phyloP scores from a whole-genome alignment of 2,797 vertebrate genomes.

The Columba guinea region DNA sequence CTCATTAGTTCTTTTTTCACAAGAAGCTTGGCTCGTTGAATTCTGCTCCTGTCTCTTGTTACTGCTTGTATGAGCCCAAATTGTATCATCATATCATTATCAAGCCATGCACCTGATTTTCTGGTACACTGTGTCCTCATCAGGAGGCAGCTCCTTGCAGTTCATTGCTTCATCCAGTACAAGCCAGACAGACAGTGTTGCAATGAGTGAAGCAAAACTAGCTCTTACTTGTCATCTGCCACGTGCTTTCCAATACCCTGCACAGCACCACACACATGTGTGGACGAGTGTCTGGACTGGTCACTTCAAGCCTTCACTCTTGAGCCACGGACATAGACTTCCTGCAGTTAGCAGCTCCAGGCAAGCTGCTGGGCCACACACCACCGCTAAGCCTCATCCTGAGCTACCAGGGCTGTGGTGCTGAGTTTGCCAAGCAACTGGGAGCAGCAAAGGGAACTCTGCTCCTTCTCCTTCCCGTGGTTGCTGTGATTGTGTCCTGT shows the following conservation, averaged over 20 bases:
- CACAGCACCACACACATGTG: accelerated
- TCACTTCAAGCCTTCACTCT: neutral
- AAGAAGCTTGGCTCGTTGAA: neutral
- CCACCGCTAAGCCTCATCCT: neutral
- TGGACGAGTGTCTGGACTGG: accelerated
- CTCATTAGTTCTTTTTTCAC: neutral
- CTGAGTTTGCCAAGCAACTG: neutral
- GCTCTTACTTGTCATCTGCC: neutral
- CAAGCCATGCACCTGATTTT: neutral
- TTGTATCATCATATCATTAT: neutral
- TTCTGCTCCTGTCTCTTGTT: neutral
- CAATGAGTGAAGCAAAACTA: neutral
- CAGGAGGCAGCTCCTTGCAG: neutral
- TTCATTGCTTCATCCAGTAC: neutral
- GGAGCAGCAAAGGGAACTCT: neutral
- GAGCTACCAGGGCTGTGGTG: neutral
- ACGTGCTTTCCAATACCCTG: neutral
- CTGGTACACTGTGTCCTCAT: neutral
- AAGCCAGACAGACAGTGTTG: neutral
- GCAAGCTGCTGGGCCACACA: accelerated
- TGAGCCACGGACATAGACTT: neutral
- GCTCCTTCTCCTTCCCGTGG: neutral
- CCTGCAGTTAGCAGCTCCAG: accelerated
- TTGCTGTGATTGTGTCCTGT: accelerated
- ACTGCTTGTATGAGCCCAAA: neutral